Base-by-base conservation (phyloP, 2,888 invertebrate species). In the Aphrophora alni region DNA sequence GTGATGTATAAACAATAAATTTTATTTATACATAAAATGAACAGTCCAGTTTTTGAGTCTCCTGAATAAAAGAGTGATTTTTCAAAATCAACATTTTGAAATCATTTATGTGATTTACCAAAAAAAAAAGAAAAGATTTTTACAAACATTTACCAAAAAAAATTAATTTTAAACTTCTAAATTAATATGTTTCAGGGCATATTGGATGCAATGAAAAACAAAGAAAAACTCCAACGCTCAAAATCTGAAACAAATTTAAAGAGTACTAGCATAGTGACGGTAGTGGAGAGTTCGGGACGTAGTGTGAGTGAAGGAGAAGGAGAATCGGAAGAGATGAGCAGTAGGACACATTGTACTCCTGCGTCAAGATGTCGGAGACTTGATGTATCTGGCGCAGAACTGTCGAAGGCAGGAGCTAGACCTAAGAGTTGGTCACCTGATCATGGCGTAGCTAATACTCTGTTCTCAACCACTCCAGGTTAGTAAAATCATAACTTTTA, bases 151-250 rank as follows among this genome's bases (percentile, higher is more conserved):
- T n/a, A n/a, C n/a, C n/a, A n/a, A n/a, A n/a, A n/a, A n/a, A n/a
- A n/a, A n/a, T n/a, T n/a, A n/a, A n/a, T n/a, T n/a, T n/a, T n/a
- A n/a, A n/a, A n/a, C n/a, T n/a, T n/a, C n/a, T n/a, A n/a, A n/a
- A n/a, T n/a, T n/a, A n/a, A n/a, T n/a, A n/a, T n/a, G n/a, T 59
- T 83, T 7, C 95, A 97, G 89, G 98, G 97, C 82, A 98, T 98
- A 87, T 90, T 99, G 85, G 97, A 96, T 87, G 99, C 99, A 17
- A 98, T 97, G 94, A 97, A 97, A 88, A 97, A 98, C 87, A 95
- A 96, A 86, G 97, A 97, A 87, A 97, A 95, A 88, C 89, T 97
- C 85, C 98, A 96, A 89, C 91, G 97, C 84, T 97, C 97, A 80
- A 97, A 97, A 89, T 98, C 97, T 82, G 97, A 97, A 89, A 97